phyloP scores from a whole-genome alignment of 2,113 vertebrate genomes.

The Forbesichthys papilliferus region DNA sequence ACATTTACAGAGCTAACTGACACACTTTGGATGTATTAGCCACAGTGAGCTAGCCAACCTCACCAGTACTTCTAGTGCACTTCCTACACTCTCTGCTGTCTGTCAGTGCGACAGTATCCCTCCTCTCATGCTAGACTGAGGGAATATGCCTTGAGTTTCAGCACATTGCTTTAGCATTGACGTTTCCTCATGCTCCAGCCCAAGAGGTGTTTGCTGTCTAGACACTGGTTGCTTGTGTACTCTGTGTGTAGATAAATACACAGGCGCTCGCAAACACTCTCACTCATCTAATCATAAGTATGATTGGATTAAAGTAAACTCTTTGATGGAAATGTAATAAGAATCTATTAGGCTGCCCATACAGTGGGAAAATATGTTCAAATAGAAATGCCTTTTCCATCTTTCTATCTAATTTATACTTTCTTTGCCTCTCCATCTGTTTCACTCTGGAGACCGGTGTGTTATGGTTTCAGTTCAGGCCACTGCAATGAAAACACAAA shows the following conservation, averaged over 20 bases:
- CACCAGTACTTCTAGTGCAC: conserved; percentile 47
- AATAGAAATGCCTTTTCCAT: conserved; percentile 73
- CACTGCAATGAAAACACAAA: conserved; percentile 53
- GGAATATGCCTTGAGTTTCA: conserved; percentile 67
- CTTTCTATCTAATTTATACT: conserved; percentile 73
- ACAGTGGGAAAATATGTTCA: conserved; percentile 74
- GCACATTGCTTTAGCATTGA: conserved; percentile 78
- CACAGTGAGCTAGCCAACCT: conserved; percentile 67
- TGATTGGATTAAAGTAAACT: conserved; percentile 79
- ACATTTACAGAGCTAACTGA: conserved; percentile 75
- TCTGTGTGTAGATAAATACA: conserved; percentile 68
- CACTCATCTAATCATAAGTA: conserved; percentile 71
- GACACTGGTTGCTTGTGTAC: conserved; percentile 70
- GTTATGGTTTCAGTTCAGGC: conserved; percentile 59
- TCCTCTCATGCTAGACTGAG: conserved; percentile 26
- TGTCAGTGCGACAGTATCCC: conserved; percentile 47
- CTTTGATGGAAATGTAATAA: conserved; percentile 78
- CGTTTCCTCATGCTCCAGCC: conserved; percentile 59
- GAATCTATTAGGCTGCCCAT: conserved; percentile 73
- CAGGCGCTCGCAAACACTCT: conserved; percentile 48
- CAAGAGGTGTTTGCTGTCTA: conserved; percentile 74
- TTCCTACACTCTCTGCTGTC: conserved; percentile 52
- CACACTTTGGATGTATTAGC: conserved; percentile 77
- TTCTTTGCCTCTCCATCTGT: conserved; percentile 60
- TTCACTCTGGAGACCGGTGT: conserved; percentile 50